Conservation (phyloP, 2,113 vertebrate genomes). For the Lucifuga dentata region DNA sequence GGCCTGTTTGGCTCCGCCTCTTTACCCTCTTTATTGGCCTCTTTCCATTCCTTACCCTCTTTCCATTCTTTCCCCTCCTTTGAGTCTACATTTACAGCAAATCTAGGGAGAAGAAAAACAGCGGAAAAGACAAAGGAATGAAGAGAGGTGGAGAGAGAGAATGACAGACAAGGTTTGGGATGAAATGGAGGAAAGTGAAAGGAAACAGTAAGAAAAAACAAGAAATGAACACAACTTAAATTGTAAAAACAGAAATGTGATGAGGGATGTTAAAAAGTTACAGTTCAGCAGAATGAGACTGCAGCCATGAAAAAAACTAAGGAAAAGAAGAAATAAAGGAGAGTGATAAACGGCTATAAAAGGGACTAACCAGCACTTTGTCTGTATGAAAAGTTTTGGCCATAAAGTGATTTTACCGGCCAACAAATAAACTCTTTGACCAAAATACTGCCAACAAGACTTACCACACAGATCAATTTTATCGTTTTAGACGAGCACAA, state of each 20-base stretch:
- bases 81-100: conserved; percentile 72
- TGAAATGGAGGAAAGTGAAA: conserved; percentile 20
- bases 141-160: conserved; percentile 46
- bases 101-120: conserved; percentile 77
- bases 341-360: no score
- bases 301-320: not conserved
- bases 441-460: no score
- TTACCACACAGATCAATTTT: no score
- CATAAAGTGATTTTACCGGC: not conserved
- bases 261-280: conserved; percentile 12
- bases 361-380: not conserved
- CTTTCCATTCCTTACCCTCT: conserved; percentile 83
- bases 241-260: conserved; percentile 20
- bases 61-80: conserved; percentile 82
- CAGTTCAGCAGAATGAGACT: conserved; percentile 11
- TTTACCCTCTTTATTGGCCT: conserved; percentile 83
- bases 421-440: conserved; percentile 14
- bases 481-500: no score
- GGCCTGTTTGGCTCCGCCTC: conserved; percentile 86
- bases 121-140: conserved; percentile 35
- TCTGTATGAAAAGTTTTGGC: not conserved
- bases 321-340: not conserved
- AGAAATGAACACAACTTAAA: conserved; percentile 31
- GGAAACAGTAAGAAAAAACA: conserved; percentile 12
- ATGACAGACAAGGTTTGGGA: conserved; percentile 31